A percentile compares a stretch with the other conserved stretches of the same genome.
Conservation (phyloP, 2,888 invertebrate species). For the Acanthopleura granulata region DNA sequence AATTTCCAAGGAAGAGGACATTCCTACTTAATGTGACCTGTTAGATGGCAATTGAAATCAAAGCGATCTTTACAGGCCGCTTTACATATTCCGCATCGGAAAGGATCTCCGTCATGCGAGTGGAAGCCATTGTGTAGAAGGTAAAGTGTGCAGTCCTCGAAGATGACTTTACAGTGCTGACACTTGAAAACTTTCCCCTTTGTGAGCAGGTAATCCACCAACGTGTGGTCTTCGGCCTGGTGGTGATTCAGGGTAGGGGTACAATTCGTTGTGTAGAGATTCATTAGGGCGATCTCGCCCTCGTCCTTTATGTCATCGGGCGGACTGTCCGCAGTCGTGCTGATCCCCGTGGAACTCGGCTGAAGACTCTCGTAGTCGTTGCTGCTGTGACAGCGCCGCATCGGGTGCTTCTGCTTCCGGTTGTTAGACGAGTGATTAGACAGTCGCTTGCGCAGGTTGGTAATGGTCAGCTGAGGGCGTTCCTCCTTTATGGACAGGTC, state of each 20-base stretch:
- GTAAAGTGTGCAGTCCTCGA: constrained; percentile 61
- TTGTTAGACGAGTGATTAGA: constrained; percentile 44
- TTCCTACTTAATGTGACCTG: constrained; percentile 58
- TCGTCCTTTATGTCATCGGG: neutral
- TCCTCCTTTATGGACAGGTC: constrained; percentile 9
- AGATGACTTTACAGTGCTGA: constrained; percentile 61
- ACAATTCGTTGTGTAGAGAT: constrained; percentile 4
- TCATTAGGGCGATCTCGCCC: constrained; percentile 8
- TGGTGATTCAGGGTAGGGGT: constrained; percentile 23
- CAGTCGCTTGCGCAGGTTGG: constrained; percentile 38
- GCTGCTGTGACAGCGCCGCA: constrained; percentile 51
- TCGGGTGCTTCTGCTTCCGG: constrained; percentile 61
- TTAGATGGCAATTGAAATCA: constrained; percentile 62
- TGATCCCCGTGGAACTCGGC: neutral
- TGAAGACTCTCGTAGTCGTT: constrained; percentile 29
- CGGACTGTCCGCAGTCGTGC: neutral
- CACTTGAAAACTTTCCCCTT: constrained; percentile 59
- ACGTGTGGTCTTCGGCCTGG: constrained; percentile 45
- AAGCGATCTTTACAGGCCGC: constrained; percentile 55
- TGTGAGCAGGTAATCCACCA: constrained; percentile 52
- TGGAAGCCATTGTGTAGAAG: constrained; percentile 63
- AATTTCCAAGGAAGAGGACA: neutral
- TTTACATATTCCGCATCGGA: constrained; percentile 59
- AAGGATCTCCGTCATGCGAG: constrained; percentile 58
- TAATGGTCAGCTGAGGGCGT: constrained; percentile 8